Percentiles rank a stretch among this genome's conserved stretches.
Conservation (phyloP, 37 sponge, comb jelly and placozoan species). For the Tethya wilhelma region DNA sequence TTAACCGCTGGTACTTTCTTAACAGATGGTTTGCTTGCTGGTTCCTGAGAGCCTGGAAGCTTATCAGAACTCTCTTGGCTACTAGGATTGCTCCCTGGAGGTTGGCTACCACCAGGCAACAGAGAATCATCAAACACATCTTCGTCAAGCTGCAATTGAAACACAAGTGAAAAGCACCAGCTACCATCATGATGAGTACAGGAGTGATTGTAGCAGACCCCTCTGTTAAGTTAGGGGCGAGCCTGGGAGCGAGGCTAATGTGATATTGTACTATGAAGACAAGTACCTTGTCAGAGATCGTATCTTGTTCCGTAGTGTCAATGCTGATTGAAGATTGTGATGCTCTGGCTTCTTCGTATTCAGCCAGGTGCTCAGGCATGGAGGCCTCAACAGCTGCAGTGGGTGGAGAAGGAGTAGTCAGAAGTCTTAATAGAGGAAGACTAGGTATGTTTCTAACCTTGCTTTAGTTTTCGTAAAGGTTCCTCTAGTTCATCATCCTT, state of each 20-base stretch:
- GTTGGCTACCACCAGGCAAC: not conserved
- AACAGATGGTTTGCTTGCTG: not conserved
- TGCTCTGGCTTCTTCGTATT: conserved; percentile 50
- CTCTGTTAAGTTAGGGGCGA: too few relatives aligned
- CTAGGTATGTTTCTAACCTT: not conserved
- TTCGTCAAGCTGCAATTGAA: conserved; percentile 23
- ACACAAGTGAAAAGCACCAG: too few relatives aligned
- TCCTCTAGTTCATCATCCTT: conserved; percentile 24
- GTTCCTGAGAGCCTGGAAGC: too few relatives aligned
- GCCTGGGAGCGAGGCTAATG: too few relatives aligned
- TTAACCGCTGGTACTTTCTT: conserved; percentile 40
- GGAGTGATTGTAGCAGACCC: too few relatives aligned
- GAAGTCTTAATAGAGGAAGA: not conserved
- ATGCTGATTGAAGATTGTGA: not conserved
- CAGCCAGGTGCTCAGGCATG: conserved; percentile 50
- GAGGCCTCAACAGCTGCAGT: conserved; percentile 54
- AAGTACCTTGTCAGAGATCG: too few relatives aligned
- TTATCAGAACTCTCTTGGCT: too few relatives aligned
- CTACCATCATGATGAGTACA: too few relatives aligned
- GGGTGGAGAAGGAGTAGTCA: not conserved
- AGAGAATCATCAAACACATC: conserved; percentile 43
- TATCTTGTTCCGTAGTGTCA: too few relatives aligned
- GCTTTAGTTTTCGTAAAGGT: conserved; percentile 6
- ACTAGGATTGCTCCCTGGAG: too few relatives aligned
- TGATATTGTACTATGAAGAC: too few relatives aligned